Percentiles rank a stretch among this genome's conserved stretches.
Evolutionary conservation across 1,140 invertebrate species (phyloP).

Genomic region (Notospermus geniculatus): DNA sequence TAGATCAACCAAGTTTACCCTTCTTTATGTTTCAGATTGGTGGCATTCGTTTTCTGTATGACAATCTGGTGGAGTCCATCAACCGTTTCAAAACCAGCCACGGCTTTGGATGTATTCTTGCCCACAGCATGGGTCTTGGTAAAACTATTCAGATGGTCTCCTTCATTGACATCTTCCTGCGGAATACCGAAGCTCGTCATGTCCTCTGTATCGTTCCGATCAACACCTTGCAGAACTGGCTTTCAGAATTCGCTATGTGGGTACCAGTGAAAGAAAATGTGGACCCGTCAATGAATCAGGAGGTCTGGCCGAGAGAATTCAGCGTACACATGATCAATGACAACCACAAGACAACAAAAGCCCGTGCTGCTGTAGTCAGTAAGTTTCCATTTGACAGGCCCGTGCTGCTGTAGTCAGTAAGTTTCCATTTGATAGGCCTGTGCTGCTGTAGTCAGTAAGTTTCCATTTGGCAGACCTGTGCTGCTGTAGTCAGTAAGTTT

Average conservation of each 20-base stretch:
- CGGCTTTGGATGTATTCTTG: conserved; percentile 96
- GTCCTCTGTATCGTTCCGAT: conserved; percentile 98
- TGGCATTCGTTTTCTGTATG: conserved; percentile 92
- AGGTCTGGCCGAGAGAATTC: conserved; percentile 71
- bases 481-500: conserved; percentile 42
- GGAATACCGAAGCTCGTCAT: conserved; percentile 82
- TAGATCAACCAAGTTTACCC: too few species aligned
- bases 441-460: conserved; percentile 50
- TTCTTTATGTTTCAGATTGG: conserved; percentile 71
- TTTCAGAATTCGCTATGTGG: conserved; percentile 97
- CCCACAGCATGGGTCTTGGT: conserved; percentile 99
- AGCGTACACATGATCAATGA: conserved; percentile 89
- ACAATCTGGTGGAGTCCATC: conserved; percentile 92
- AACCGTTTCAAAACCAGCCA: conserved; percentile 82
- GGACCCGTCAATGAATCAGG: conserved; percentile 9
- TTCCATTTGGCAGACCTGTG: too few species aligned
- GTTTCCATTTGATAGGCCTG: too few species aligned
- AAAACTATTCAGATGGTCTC: conserved; percentile 90
- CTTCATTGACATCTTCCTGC: conserved; percentile 93
- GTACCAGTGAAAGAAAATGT: conserved; percentile 59
- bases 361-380: conserved; percentile 61
- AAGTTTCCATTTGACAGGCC: too few species aligned
- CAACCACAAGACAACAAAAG: conserved; percentile 84
- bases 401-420: conserved; percentile 58
- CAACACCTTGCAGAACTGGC: conserved; percentile 98